Conservation (phyloP, 2,888 invertebrate genomes). For the Lysandra coridon region DNA sequence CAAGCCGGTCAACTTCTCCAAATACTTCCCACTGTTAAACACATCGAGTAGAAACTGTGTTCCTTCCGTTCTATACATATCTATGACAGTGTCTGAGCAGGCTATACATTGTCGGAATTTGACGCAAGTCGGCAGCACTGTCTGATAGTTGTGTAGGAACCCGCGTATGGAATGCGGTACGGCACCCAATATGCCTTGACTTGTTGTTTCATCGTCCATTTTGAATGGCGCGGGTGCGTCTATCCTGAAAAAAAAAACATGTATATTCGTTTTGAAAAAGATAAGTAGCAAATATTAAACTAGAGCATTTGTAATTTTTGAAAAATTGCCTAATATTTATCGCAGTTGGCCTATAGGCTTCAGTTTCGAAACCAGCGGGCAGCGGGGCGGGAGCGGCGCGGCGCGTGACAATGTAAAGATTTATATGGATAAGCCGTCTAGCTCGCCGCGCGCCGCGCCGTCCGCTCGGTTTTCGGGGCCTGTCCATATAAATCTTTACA, state of each 20-base stretch:
- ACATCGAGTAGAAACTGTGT: conserved; percentile 88
- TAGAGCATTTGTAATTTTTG: no score
- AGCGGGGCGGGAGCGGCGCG: no score
- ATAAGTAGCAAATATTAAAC: no score
- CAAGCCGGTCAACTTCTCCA: conserved; percentile 93
- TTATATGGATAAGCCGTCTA: no score
- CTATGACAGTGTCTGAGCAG: conserved; percentile 84
- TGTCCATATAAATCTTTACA: no score
- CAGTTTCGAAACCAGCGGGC: no score
- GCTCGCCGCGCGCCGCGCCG: no score
- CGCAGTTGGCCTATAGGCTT: no score
- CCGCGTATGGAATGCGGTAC: conserved; percentile 97
- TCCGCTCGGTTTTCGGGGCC: no score
- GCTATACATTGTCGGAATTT: conserved; percentile 96
- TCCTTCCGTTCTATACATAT: conserved; percentile 71
- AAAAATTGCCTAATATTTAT: no score
- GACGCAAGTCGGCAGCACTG: conserved; percentile 90
- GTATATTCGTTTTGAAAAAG: no score
- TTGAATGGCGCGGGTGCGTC: conserved; percentile 84
- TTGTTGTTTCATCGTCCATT: conserved; percentile 54
- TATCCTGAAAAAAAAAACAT: conserved; percentile 63
- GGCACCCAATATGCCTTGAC: conserved; percentile 86
- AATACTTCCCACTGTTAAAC: conserved; percentile 88
- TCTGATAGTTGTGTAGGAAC: conserved; percentile 90
- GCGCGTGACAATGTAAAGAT: no score